Evolutionary conservation across 2,888 invertebrate genomes (phyloP), one percentile per base, ranked within the genome.

Genomic region (Subacronicta megacephala): DNA sequence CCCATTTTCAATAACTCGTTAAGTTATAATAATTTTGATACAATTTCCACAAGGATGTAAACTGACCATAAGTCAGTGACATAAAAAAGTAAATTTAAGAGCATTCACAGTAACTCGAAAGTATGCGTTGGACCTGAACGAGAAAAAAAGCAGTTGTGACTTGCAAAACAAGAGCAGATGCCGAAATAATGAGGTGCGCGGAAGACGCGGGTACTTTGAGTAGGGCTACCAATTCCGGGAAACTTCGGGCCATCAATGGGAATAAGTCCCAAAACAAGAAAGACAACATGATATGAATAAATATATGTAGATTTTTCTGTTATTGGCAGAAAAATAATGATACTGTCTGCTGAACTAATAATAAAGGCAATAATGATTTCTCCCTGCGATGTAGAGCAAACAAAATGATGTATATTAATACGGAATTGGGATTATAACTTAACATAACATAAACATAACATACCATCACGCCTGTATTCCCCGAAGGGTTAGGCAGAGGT

Each of bases 111-210:
- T 54, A 56, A 65, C 43, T 68, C 61, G 49, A 75, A 31, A 66
- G 63, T 61, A 72, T 68, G 68, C 64, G 59, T 72, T 68, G 63
- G 35, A 54, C 38, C 23, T 51, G 63, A 74, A 77, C 56, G 52
- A 68, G 67, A 66, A 75, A 71, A 64, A 68, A 77, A 77, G 54
- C 71, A 62, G 64, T 64, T 58, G 65, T 36, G 37, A 59, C 67
- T 83, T 74, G 80, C 80, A 70, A 85, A 90, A 92, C 84, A 81
- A 89, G 90, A 90, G 87, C 90, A 87, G 81, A 90, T 90, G 86
- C 88, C 89, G 73, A 80, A 83, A 87, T 92, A 92, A 92, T 89
- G 89, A 92, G 88, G 82, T 83, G 82, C 79, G 66, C 80, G 78
- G 82, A 82, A 84, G 82, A 83, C 80, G 77, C 82, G 78, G 81